Percentiles rank a stretch among this genome's conserved stretches.
Conservation (phyloP, 2,113 vertebrate genomes). For the Saguinus imperator region DNA sequence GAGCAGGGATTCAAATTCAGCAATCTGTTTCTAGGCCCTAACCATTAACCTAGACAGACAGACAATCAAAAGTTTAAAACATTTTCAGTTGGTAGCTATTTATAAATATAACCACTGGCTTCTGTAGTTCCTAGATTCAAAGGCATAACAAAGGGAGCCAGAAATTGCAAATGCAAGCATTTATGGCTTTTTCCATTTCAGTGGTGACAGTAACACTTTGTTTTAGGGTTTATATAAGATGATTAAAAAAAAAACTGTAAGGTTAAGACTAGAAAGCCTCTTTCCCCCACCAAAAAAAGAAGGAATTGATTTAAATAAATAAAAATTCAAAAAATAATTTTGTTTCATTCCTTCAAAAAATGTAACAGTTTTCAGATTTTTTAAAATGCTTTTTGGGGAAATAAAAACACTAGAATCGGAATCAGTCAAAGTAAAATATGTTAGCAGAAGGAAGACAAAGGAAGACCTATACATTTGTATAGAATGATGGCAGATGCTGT, state of each 20-base stretch:
- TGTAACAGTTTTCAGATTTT: neutral
- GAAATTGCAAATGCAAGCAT: neutral
- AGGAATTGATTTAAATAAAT: neutral
- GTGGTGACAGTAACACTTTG: neutral
- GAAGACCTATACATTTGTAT: neutral
- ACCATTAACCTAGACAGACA: neutral
- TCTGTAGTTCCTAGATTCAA: constrained; percentile 16
- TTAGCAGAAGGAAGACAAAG: neutral
- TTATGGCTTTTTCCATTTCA: neutral
- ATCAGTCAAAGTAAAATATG: neutral
- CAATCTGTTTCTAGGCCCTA: neutral
- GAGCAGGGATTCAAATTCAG: neutral
- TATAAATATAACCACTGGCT: neutral
- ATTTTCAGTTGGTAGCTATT: neutral
- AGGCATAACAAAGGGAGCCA: neutral
- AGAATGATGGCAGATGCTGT: neutral
- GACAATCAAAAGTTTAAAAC: neutral
- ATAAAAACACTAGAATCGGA: neutral
- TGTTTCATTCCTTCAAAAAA: neutral
- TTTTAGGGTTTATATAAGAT: neutral
- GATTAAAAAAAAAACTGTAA: neutral
- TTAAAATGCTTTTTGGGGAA: neutral
- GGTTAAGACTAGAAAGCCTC: neutral
- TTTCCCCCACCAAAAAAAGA: neutral
- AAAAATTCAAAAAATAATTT: neutral